Evolutionary conservation across 1,140 invertebrate species (phyloP).

Genomic region (Neoseiulus cucumeris): DNA sequence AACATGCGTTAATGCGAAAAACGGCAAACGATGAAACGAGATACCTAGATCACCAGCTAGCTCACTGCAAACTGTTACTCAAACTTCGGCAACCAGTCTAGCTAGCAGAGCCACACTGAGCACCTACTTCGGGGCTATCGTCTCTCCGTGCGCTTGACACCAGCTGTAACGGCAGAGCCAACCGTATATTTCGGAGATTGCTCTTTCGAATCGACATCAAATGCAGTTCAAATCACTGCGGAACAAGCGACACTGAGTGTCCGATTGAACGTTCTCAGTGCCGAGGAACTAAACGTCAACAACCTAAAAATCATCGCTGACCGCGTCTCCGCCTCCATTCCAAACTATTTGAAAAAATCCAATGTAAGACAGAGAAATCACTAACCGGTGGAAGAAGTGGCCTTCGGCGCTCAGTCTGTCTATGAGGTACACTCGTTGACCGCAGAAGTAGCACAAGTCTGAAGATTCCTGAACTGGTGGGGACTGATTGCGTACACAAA

Average conservation of each 20-base stretch:
- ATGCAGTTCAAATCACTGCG: constrained; percentile 9
- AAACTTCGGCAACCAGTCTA: too few species aligned
- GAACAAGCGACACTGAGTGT: not conserved
- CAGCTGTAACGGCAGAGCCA: too few species aligned
- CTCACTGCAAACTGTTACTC: too few species aligned
- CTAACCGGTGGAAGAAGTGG: constrained; percentile 52
- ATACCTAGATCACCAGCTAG: too few species aligned
- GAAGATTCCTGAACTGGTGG: constrained; percentile 26
- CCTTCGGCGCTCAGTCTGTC: constrained; percentile 65
- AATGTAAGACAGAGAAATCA: constrained; percentile 19
- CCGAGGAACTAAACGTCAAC: not conserved
- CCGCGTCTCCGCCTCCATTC: not conserved
- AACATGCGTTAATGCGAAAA: not conserved
- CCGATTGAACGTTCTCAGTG: not conserved
- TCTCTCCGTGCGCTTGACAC: too few species aligned
- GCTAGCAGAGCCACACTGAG: too few species aligned
- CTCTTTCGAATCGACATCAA: not conserved
- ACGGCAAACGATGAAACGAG: not conserved
- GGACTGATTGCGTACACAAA: not conserved
- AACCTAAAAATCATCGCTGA: not conserved
- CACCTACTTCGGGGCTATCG: too few species aligned
- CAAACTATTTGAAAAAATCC: not conserved
- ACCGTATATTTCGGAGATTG: too few species aligned
- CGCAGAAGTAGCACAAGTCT: constrained; percentile 68
- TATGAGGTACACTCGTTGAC: constrained; percentile 66